Evolutionary conservation across 2,888 invertebrate species (phyloP), one percentile per base, ranked within the genome.

Genomic region (Agrotis clavis): DNA sequence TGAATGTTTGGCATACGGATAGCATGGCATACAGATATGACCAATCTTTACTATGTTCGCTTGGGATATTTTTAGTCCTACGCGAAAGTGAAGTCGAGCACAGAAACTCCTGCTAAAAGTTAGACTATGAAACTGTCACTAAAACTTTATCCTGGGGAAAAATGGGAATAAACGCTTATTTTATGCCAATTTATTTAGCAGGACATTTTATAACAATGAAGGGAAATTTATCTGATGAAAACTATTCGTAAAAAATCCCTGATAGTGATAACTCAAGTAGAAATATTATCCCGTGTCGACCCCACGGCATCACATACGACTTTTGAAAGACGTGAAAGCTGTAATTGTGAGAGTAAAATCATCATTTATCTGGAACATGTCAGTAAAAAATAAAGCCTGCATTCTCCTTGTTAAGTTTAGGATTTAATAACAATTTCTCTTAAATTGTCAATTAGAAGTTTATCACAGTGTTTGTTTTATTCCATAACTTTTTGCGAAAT

Each of bases 391-490:
- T 61, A 67, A 47, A 75, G 66, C 45, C 56, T 61, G 14, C 35
- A 57, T n/a, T 54, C 13, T 67, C n/a, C 48, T 35, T 19, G 74
- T 86, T 85, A 81, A 81, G 81, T 84, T 87, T 48, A 79, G 60
- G 63, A 80, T 84, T 85, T 85, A 84, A 85, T 79, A 77, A 75
- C 80, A 77, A 80, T 82, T 81, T 78, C 87, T 87, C 85, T 75
- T 84, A 90, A 89, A 90, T 91, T 91, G 89, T 83, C 89, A 91
- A 91, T 91, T 88, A 88, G 66, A 89, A 90, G 79, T 91, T 90
- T 74, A 77, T 50, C 74, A 79, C 14, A 76, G 74, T 78, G 81
- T 87, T 89, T 82, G 71, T 83, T 77, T 77, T 72, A 73, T 79
- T 71, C 21, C 9, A 60, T 47, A 73, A 80, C 65, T 74, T 85